A percentile compares a stretch with the other conserved stretches of the same genome.
These are phyloP conservation scores for Montipora cactus DNA, from an alignment of 64 coral and sea anemone genomes.

Conservation along the genomic window DNA sequence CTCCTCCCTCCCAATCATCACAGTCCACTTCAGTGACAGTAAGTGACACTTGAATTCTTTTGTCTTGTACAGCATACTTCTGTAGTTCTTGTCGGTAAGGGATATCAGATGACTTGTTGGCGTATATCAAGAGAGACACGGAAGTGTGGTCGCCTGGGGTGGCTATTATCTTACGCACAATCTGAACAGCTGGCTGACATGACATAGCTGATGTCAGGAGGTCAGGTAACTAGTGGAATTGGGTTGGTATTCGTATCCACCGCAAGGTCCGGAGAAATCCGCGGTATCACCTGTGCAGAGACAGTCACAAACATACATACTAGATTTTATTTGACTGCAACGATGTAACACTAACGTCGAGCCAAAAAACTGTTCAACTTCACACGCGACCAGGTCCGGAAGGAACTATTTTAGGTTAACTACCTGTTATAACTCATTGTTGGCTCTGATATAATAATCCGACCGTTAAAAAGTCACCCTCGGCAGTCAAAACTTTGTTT, in stretches of 20 bases:
- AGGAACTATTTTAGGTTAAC: no score
- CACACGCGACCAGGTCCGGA: no score
- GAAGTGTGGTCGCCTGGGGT: slow-evolving; percentile 24
- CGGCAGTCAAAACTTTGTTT: no score
- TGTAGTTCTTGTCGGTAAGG: slow-evolving; percentile 52
- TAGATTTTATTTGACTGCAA: not conserved
- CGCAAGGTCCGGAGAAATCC: slow-evolving; percentile 50
- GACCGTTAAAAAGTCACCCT: no score
- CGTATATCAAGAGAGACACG: slow-evolving; percentile 8
- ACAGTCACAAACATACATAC: not conserved
- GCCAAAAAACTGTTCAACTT: no score
- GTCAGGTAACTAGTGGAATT: slow-evolving; percentile 40
- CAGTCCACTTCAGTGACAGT: slow-evolving; percentile 41
- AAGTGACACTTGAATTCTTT: slow-evolving; percentile 21
- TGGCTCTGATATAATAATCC: no score
- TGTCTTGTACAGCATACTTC: not conserved
- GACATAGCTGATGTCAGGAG: slow-evolving; percentile 23
- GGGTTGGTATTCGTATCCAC: slow-evolving; percentile 51
- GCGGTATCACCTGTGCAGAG: slow-evolving; percentile 33
- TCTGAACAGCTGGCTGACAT: slow-evolving; percentile 44
- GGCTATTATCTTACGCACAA: slow-evolving; percentile 40
- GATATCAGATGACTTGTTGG: slow-evolving; percentile 32
- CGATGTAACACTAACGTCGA: not conserved
- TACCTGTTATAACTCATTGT: no score
- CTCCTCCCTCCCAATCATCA: slow-evolving; percentile 63